Conservation (phyloP, 2,797 vertebrate genomes). For the Bradypodion ventrale region DNA sequence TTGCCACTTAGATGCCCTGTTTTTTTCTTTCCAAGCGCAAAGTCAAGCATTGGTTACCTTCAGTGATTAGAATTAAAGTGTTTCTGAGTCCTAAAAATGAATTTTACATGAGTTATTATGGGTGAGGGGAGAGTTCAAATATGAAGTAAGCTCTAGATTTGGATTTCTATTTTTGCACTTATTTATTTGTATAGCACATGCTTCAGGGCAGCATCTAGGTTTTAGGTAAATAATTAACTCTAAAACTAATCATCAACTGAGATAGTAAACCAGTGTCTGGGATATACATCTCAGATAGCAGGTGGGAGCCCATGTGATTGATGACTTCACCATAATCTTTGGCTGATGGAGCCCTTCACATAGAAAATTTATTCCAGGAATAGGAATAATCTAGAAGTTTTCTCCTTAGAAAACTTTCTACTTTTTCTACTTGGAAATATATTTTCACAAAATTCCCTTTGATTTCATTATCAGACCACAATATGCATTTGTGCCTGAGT, state of each 20-base stretch:
- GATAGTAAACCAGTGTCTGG: neutral
- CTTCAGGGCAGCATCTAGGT: neutral
- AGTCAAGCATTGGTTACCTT: neutral
- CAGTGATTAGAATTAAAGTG: neutral
- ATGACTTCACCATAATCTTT: neutral
- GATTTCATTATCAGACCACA: neutral
- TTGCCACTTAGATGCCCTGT: neutral
- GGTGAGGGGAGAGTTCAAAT: neutral
- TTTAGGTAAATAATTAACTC: slow-evolving; percentile 28
- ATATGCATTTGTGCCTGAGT: neutral
- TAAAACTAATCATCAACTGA: neutral
- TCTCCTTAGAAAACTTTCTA: too few species aligned
- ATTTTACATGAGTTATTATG: neutral
- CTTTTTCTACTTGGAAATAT: neutral
- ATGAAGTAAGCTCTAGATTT: neutral
- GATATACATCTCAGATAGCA: neutral
- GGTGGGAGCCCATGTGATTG: neutral
- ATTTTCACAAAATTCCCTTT: neutral
- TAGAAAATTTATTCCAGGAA: neutral
- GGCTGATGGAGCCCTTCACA: neutral
- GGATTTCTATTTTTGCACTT: slow-evolving; percentile 5
- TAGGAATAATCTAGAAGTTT: neutral
- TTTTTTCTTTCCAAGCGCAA: neutral
- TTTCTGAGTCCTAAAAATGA: neutral
- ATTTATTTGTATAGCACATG: slow-evolving; percentile 3